Evolutionary conservation across 2,113 vertebrate species (phyloP).

Genomic region (Ameiurus melas): DNA sequence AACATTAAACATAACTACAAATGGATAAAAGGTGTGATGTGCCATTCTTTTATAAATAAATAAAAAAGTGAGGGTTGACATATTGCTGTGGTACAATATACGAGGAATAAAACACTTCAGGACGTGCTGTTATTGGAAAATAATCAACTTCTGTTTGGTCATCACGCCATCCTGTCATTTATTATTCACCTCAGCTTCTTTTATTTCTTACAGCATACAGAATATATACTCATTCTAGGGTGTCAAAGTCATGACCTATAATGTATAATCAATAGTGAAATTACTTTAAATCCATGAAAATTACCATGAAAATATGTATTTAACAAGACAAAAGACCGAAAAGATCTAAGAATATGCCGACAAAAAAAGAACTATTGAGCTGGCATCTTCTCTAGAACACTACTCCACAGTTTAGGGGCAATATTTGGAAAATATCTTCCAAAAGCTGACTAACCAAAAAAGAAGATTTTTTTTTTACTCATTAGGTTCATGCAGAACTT

Average conservation of each 20-base stretch:
- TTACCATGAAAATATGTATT: background rate
- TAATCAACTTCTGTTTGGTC: background rate
- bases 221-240: conserved; percentile 62
- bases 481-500: background rate
- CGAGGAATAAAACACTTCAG: background rate
- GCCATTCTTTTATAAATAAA: background rate
- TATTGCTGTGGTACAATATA: background rate
- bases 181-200: background rate
- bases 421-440: background rate
- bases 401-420: background rate
- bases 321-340: background rate
- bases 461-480: background rate
- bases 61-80: background rate
- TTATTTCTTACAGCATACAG: background rate
- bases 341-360: background rate
- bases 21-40: background rate
- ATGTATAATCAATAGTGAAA: background rate
- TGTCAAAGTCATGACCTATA: conserved; percentile 53
- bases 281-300: background rate
- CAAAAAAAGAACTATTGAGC: background rate
- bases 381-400: background rate
- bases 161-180: background rate
- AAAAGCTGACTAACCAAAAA: background rate
- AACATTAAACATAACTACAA: background rate
- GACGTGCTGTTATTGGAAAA: background rate